These are phyloP conservation scores for Hassar affinis DNA, from an alignment of 2,113 vertebrate species.

Conservation along the genomic window DNA sequence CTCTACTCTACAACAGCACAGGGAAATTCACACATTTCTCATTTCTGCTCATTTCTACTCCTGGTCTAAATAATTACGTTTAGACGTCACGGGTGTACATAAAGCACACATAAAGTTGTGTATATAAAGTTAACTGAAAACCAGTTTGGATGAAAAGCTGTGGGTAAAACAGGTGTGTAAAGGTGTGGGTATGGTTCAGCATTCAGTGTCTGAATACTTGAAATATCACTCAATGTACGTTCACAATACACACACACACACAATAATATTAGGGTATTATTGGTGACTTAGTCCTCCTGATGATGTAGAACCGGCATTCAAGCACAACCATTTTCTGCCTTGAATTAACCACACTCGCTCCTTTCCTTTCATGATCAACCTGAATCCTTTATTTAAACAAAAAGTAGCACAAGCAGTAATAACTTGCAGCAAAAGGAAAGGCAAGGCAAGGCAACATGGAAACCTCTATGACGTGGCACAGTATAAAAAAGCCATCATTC, in stretches of 20 bases:
- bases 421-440: background rate
- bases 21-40: background rate
- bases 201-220: slow-evolving; percentile 18
- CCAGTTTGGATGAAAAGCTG: background rate
- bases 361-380: background rate
- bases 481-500: slow-evolving; percentile 33
- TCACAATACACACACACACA: slow-evolving; percentile 5
- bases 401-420: slow-evolving; percentile 5
- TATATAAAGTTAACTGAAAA: background rate
- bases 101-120: background rate
- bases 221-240: slow-evolving; percentile 23
- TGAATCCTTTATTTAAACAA: slow-evolving; percentile 26
- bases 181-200: background rate
- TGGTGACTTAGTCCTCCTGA: background rate
- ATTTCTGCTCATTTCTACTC: background rate
- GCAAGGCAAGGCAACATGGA: slow-evolving; percentile 17
- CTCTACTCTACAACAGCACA: background rate
- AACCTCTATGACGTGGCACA: slow-evolving; percentile 9
- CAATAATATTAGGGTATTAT: background rate
- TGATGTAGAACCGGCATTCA: background rate
- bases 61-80: background rate
- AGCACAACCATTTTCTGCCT: background rate
- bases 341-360: slow-evolving; percentile 9
- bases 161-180: background rate
- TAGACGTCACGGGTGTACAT: background rate